These are phyloP conservation scores for Muschampia plurimacula DNA, from an alignment of 2,888 invertebrate species.

Conservation along the genomic window DNA sequence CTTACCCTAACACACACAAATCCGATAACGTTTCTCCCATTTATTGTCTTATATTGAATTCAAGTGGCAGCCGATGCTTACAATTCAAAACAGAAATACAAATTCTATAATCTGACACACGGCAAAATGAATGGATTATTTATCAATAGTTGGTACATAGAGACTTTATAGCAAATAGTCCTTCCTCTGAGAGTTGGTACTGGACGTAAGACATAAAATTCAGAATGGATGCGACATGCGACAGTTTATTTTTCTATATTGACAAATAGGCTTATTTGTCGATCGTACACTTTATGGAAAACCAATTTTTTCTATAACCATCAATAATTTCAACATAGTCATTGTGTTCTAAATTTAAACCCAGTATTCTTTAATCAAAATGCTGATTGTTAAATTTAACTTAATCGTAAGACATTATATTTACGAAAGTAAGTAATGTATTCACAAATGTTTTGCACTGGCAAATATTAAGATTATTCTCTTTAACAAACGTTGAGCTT, in stretches of 20 bases:
- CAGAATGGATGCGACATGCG: slow-evolving; percentile 12
- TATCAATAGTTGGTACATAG: slow-evolving; percentile 39
- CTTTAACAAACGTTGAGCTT: slow-evolving; percentile 1
- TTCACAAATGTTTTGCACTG: slow-evolving; percentile 23
- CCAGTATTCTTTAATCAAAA: not conserved
- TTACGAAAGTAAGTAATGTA: not conserved
- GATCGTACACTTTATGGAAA: too few species aligned
- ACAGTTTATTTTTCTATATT: not conserved
- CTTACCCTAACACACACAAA: slow-evolving; percentile 53
- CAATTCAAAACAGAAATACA: slow-evolving; percentile 51
- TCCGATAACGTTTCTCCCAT: slow-evolving; percentile 53
- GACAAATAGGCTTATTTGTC: too few species aligned
- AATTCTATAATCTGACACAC: slow-evolving; percentile 52
- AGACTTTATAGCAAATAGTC: too few species aligned
- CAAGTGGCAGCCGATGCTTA: slow-evolving; percentile 45
- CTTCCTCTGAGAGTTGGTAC: too few species aligned
- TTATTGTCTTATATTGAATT: slow-evolving; percentile 43
- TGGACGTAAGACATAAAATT: slow-evolving; percentile 10
- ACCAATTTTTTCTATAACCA: not conserved
- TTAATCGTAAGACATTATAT: not conserved
- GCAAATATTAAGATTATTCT: slow-evolving; percentile 35
- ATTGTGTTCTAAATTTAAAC: not conserved
- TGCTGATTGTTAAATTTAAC: not conserved
- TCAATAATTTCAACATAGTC: not conserved
- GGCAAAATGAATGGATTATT: slow-evolving; percentile 47